Evolutionary conservation across 2,888 invertebrate genomes (phyloP), one percentile per base, ranked within the genome.

Genomic region (Plebejus anna): DNA sequence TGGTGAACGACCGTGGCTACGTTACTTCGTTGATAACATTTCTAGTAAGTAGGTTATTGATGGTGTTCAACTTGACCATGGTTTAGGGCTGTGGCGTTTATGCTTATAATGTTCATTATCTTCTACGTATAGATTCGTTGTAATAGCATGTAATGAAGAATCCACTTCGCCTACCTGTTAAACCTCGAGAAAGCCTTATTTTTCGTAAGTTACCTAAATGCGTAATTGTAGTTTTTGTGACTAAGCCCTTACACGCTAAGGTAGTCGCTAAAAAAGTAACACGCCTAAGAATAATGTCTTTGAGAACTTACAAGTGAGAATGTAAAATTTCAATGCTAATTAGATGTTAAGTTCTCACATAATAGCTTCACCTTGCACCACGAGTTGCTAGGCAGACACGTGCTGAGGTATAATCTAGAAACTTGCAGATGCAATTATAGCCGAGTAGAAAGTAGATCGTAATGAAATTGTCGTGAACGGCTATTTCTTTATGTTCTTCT

Each of bases 331-430:
- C 47, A 32, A 73, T 73, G 28, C 51, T 51, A 73, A 73, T 73
- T 47, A 51, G 51, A 51, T 55, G 73, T 32, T 16, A 28, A 51
- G 73, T 51, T 73, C 28, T 51, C 73, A 55, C 51, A 55, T 32
- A 73, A 73, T 32, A 51, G 28, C 73, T 55, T 73, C 28, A 72
- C 42, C 72, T 72, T 72, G 47, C 72, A 72, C 55, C 73, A 55
- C 73, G 73, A 32, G 73, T 73, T 73, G 55, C 73, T 73, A 73
- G 51, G 47, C 73, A 73, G 73, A 51, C 73, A 73, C 73, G 73
- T 73, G 73, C 73, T 73, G 28, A 55, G 51, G 51, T 73, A 6
- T 51, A 73, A 51, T 73, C 73, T 73, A 73, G 73, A 55, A 73
- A 73, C 55, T 71, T 71, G 71, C 66, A 66, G 71, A 71, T 71